phyloP scores from a whole-genome alignment of 2,797 vertebrate genomes.

The Protosalanx chinensis region DNA sequence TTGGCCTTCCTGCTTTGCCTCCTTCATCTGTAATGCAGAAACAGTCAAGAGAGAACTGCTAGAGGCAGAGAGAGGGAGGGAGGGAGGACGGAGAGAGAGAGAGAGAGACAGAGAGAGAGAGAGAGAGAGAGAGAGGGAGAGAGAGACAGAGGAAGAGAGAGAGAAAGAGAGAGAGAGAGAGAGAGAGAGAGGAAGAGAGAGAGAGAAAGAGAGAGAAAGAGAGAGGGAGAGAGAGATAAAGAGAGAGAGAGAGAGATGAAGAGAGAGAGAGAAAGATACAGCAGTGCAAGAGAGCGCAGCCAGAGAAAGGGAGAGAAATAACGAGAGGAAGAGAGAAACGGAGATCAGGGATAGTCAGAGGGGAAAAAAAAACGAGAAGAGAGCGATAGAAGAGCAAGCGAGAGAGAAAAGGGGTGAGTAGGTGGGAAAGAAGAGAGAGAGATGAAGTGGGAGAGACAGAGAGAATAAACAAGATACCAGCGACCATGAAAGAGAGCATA shows the following conservation, averaged over 20 bases:
- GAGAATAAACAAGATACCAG: conserved; percentile 28
- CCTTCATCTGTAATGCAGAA: neutral
- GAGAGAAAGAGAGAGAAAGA: neutral
- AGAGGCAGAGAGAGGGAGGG: neutral
- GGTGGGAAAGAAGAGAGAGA: no score
- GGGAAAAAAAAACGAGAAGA: neutral
- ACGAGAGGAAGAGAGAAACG: no score
- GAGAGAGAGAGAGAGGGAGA: neutral
- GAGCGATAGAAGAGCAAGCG: no score
- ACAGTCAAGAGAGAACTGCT: neutral
- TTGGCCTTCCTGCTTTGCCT: neutral
- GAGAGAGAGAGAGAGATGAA: neutral
- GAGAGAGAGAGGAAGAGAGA: neutral
- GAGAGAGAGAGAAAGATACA: neutral
- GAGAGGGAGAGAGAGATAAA: neutral
- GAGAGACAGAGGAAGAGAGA: neutral
- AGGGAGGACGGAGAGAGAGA: no score
- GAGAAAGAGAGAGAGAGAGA: neutral
- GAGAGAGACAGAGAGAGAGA: neutral
- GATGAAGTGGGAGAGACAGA: neutral
- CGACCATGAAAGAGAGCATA: conserved; percentile 25
- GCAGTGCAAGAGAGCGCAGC: neutral
- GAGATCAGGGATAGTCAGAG: no score
- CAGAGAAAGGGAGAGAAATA: neutral
- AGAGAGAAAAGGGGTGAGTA: no score